Evolutionary conservation across 2,113 vertebrate species (phyloP), one percentile per base, ranked within the genome.

Genomic region (Paralichthys olivaceus): DNA sequence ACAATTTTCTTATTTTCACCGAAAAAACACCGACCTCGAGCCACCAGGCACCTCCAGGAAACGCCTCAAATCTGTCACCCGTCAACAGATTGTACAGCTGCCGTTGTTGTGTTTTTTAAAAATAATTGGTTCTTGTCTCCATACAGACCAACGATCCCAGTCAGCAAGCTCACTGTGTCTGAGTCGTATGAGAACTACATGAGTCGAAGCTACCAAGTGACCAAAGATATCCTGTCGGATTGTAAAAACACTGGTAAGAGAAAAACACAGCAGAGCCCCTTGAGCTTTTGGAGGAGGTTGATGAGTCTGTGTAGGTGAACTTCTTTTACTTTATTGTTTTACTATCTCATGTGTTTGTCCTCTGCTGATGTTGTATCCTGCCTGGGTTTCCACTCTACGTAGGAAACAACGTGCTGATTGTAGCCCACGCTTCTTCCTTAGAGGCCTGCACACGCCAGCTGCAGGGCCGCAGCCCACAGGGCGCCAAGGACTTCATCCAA

Each of bases 371-470:
- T 61, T 74, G 61, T 57, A 11, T 80, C 64, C 69, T 75, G 56
- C 26, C 49, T 69, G 53, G 43, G 25, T 76, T 63, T 56, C 45
- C 49, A 43, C 69, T 67, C 72, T 85, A 53, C 5, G 54, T 89
- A 99, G 97, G 97, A 92, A 97, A 95, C 83, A 98, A 96, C 84
- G 95, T 99, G 90, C 92, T 99, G 94, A 95, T 99, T n/a, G 97
- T 99, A 90, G 97, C 97, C 57, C 97, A 99, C 0, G 97, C 97
- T 0, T 98, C 97, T 49, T 99, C 97, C 77, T 94, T 99, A 45
- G 97, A 99, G 88, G 97, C 97, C 0, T 98, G 97, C 55, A 99
- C 97, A 22, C 96, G 97, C 79, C 97, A 98, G 61, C 96, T 99
- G 76, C 97, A 98, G 71, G 97, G 97, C 73, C 96, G 97, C 23